Base-by-base conservation (phyloP, 1,140 invertebrate genomes). In the Belonocnema kinseyi region DNA sequence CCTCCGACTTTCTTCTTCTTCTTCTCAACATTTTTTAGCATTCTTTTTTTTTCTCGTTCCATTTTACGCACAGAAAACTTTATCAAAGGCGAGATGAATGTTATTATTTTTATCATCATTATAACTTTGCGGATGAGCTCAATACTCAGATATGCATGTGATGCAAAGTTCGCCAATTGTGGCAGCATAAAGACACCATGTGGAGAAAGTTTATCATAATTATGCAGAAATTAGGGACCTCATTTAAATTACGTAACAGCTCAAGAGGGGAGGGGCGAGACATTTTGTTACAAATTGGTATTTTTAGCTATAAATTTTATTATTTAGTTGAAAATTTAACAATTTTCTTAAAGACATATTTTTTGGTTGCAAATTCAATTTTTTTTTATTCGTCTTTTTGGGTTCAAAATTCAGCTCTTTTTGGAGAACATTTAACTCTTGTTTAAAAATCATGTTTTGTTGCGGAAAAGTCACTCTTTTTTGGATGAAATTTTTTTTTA, bases 191-290 rank as follows among this genome's bases (percentile, higher is more conserved):
- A 61, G 58, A 61, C 21, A 58, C 54, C 58, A 16, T 40, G 13
- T 21, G 58, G 58, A 61, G 58, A 61, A 61, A 61, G 58, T 61
- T 61, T 61, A 33, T 61, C 58, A 61, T 61, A 21, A 61, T 61
- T 61, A 21, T 61, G 19, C 58, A 61, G 58, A 61, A 33, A 61
- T 61, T 61, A 61, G 33, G 14, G 33, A 33, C 33, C 14, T 33
- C 12, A 61, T 33, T 11, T 16, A 61, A 61, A 33, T 61, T 33
- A 33, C 19, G 2, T 21, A 33, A 21, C n/a, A n/a, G n/a, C n/a
- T n/a, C n/a, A n/a, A n/a, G n/a, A n/a, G n/a, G n/a, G n/a, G n/a
- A n/a, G n/a, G n/a, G n/a, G n/a, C n/a, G n/a, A n/a, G n/a, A n/a
- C n/a, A n/a, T n/a, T n/a, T n/a, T n/a, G n/a, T n/a, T n/a, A n/a